A percentile compares a stretch with the other conserved stretches of the same genome.
Evolutionary conservation across 2,797 vertebrate genomes (phyloP).

Genomic region (Pantherophis alleghaniensis): DNA sequence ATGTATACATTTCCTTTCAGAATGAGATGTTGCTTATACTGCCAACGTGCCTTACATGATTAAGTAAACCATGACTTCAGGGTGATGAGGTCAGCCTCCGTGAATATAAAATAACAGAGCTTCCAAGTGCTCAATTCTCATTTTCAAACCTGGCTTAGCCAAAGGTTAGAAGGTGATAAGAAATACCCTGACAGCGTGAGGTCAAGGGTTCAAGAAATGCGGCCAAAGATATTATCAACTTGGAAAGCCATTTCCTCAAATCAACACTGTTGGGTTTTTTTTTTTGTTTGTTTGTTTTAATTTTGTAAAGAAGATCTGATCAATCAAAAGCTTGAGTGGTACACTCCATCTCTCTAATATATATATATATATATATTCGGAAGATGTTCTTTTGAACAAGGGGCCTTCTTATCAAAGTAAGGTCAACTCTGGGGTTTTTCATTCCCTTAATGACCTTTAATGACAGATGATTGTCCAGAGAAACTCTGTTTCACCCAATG

Average conservation of each 20-base stretch:
- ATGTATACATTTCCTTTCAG: neutral
- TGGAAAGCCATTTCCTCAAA: conserved; percentile 76
- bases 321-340: conserved; percentile 66
- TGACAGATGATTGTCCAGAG: conserved; percentile 71
- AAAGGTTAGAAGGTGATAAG: conserved; percentile 59
- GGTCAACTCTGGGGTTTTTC: conserved; percentile 66
- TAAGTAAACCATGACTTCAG: neutral
- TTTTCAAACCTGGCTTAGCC: conserved; percentile 58
- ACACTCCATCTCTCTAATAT: conserved; percentile 58
- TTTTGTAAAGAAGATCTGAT: conserved; percentile 33
- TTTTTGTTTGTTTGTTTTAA: neutral
- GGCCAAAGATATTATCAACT: conserved; percentile 77
- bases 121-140: conserved; percentile 32
- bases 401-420: conserved; percentile 70
- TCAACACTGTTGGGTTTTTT: conserved; percentile 59
- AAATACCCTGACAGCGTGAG: conserved; percentile 65
- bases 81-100: neutral
- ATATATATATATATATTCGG: conserved; percentile 21
- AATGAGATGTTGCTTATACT: neutral
- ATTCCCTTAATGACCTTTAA: conserved; percentile 71
- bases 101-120: neutral
- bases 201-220: conserved; percentile 76
- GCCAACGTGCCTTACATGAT: neutral
- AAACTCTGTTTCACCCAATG: conserved; percentile 59
- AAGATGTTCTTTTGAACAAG: conserved; percentile 65